Percentiles rank a stretch among this genome's conserved stretches.
Evolutionary conservation across 2,797 vertebrate genomes (phyloP).

Genomic region (Rhinella marina): DNA sequence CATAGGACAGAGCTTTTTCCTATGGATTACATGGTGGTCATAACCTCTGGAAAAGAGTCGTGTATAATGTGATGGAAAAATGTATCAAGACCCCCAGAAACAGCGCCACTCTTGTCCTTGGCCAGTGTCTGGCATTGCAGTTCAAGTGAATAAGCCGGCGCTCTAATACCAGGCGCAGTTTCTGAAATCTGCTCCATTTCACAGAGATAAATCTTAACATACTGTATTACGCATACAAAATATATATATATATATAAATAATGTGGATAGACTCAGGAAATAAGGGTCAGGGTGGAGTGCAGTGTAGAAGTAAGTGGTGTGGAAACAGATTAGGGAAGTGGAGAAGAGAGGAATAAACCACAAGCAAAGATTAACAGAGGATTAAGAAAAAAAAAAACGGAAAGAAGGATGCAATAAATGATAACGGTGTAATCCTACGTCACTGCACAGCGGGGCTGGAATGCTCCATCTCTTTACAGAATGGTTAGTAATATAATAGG

Average conservation of each 20-base stretch:
- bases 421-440: background rate
- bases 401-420: background rate
- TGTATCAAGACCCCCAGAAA: too few species aligned
- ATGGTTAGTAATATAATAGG: constrained; percentile 4
- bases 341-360: background rate
- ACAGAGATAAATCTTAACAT: background rate
- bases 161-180: background rate
- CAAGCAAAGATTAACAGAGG: background rate
- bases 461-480: constrained; percentile 41
- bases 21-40: too few species aligned
- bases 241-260: background rate
- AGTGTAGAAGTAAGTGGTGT: background rate
- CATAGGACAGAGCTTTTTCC: too few species aligned
- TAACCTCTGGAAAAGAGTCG: too few species aligned
- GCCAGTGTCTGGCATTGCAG: too few species aligned
- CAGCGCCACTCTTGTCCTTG: too few species aligned
- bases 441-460: constrained; percentile 1
- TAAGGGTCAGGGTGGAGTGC: background rate
- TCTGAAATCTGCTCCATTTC: background rate
- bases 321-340: background rate
- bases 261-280: background rate
- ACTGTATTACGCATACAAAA: background rate
- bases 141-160: background rate
- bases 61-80: too few species aligned
- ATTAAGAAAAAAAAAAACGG: background rate